Percentiles rank a stretch among this genome's conserved stretches.
Conservation (phyloP, 2,113 vertebrate genomes). For the Perca schrenkii region DNA sequence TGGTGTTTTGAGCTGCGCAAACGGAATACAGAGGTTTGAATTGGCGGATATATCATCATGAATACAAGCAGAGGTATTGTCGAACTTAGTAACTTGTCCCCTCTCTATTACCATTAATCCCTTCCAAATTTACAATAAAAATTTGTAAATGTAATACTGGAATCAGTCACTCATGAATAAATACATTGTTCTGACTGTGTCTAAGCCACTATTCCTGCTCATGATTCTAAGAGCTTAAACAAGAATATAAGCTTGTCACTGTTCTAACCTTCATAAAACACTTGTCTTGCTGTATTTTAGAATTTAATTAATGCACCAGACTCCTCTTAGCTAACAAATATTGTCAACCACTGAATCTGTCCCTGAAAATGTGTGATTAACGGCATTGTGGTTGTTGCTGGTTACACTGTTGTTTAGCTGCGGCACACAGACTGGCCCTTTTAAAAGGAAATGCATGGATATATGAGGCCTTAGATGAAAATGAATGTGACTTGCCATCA, state of each 20-base stretch:
- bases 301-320: constrained; percentile 21
- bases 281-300: constrained; percentile 7
- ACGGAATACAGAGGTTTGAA: constrained; percentile 32
- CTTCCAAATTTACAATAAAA: constrained; percentile 30
- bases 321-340: neutral
- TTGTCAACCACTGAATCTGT: constrained; percentile 15
- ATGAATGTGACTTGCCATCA: constrained; percentile 65
- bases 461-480: constrained; percentile 49
- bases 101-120: constrained; percentile 35
- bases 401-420: constrained; percentile 4
- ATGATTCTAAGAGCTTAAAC: constrained; percentile 27
- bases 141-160: constrained; percentile 10
- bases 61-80: constrained; percentile 18
- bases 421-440: neutral
- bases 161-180: constrained; percentile 30
- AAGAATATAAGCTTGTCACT: constrained; percentile 2
- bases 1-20: constrained; percentile 21
- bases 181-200: constrained; percentile 21
- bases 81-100: constrained; percentile 2
- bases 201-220: constrained; percentile 21
- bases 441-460: constrained; percentile 22
- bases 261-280: constrained; percentile 16
- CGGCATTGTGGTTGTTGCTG: neutral
- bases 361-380: constrained; percentile 5
- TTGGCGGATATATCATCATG: constrained; percentile 11